Evolutionary conservation across 2,888 invertebrate species (phyloP), one percentile per base, ranked within the genome.

Genomic region (Amphimallon solstitiale): DNA sequence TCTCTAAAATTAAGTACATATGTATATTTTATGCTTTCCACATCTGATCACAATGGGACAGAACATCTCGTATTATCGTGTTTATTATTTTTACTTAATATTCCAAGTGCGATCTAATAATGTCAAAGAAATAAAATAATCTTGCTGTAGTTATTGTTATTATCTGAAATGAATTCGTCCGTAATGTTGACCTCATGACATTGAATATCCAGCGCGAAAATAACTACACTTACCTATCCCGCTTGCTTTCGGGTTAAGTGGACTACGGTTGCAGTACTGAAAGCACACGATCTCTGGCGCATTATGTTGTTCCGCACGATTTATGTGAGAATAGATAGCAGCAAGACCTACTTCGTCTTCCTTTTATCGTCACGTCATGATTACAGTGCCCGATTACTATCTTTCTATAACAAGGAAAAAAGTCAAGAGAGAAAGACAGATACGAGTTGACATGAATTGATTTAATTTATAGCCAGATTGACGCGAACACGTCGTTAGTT

Each of bases 161-260:
- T 17, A 35, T 23, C 21, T 35, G 12, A 40, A 56, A 40, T 14
- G 56, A 12, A 9, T 15, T 19, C 40, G 14, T 10, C 40, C 40
- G 40, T 40, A 56, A 40, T 40, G 40, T 56, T 56, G 56, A 56
- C 56, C 56, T 21, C 56, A 21, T 40, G 56, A 38, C 40, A 40
- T 56, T 56, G 56, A 56, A 56, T 40, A 56, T 43, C 40, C 23
- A 23, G 40, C 56, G 40, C 56, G 29, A 56, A 56, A 56, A 56
- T 40, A 37, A 52, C 35, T 52, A 56, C 40, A 56, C 56, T 40
- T 23, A 9, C n/a, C n/a, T 19, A 7, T 56, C 56, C 15, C 56
- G 56, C 40, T 23, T 23, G 15, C 35, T 29, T 23, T 21, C 23
- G 12, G 38, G 12, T 56, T 40, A 38, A 40, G 40, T 40, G 40